Conservation (phyloP, 1,140 invertebrate species). For the Drosophila ambigua region DNA sequence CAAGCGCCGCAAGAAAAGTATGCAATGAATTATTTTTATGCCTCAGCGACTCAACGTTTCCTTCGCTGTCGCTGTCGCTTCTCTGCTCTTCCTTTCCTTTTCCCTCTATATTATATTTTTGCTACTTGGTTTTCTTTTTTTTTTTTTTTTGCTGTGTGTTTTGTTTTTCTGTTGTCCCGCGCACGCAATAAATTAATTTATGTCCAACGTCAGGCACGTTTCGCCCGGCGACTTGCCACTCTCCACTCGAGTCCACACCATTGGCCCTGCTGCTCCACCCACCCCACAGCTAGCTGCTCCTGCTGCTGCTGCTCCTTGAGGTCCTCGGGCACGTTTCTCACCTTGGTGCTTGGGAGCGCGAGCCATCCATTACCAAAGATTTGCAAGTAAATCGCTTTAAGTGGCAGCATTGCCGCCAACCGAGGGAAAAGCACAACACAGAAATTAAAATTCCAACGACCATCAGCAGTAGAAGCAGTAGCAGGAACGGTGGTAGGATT, state of each 20-base stretch:
- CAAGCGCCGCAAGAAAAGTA: constrained; percentile 45
- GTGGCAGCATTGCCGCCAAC: constrained; percentile 41
- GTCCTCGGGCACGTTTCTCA: constrained; percentile 72
- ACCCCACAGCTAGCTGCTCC: too few relatives aligned
- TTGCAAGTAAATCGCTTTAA: constrained; percentile 75
- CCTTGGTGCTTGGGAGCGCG: constrained; percentile 37
- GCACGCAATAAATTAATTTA: constrained; percentile 82
- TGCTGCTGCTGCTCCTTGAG: constrained; percentile 17
- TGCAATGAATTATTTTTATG: constrained; percentile 78
- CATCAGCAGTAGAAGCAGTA: constrained; percentile 35
- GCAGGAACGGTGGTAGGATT: constrained; percentile 26
- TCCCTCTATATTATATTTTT: constrained; percentile 33
- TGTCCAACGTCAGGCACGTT: constrained; percentile 78
- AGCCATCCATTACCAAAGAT: constrained; percentile 74
- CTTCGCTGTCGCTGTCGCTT: constrained; percentile 9
- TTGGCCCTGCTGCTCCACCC: too few relatives aligned
- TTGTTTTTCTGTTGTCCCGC: constrained; percentile 65
- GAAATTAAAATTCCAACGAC: constrained; percentile 76
- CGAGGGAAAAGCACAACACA: constrained; percentile 56
- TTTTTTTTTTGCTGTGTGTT: constrained; percentile 22
- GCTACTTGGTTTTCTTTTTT: constrained; percentile 21
- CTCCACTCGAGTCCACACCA: constrained; percentile 23
- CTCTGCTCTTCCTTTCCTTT: constrained; percentile 39
- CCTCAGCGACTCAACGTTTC: constrained; percentile 51
- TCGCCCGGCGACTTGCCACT: constrained; percentile 31